phyloP scores from a whole-genome alignment of 2,113 vertebrate species.

The Erinaceus europaeus region DNA sequence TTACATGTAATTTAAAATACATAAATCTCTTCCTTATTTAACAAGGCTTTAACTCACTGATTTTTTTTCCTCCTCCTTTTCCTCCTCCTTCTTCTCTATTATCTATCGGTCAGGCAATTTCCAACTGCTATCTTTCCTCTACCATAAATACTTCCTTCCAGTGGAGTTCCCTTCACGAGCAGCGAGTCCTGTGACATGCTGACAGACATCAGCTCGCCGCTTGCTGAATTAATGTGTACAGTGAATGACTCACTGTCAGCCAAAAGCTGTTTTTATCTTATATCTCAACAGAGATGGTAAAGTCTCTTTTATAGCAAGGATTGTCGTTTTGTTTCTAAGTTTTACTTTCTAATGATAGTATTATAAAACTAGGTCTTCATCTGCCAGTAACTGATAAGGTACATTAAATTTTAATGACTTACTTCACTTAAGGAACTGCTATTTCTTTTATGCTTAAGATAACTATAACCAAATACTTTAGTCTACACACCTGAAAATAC shows the following conservation, averaged over 20 bases:
- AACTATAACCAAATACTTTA: background rate
- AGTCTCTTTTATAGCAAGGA: background rate
- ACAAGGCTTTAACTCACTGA: background rate
- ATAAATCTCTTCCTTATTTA: background rate
- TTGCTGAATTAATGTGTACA: background rate
- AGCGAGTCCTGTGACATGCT: background rate
- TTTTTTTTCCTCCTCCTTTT: background rate
- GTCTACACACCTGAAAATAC: background rate
- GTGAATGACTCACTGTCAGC: background rate
- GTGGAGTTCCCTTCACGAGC: background rate
- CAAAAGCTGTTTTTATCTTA: background rate
- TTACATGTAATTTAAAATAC: background rate
- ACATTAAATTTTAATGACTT: too few relatives aligned
- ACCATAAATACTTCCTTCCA: background rate
- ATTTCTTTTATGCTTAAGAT: background rate
- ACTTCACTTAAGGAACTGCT: background rate
- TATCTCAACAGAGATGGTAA: background rate
- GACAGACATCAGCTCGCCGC: background rate
- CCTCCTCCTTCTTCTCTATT: background rate
- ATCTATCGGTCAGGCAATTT: background rate
- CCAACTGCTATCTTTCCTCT: background rate
- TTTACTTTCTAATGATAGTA: background rate
- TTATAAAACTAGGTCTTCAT: background rate
- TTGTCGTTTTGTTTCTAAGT: background rate
- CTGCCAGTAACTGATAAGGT: too few relatives aligned